These are phyloP conservation scores for Myotis vivesi DNA, from an alignment of 2,797 vertebrate species.

Conservation along the genomic window DNA sequence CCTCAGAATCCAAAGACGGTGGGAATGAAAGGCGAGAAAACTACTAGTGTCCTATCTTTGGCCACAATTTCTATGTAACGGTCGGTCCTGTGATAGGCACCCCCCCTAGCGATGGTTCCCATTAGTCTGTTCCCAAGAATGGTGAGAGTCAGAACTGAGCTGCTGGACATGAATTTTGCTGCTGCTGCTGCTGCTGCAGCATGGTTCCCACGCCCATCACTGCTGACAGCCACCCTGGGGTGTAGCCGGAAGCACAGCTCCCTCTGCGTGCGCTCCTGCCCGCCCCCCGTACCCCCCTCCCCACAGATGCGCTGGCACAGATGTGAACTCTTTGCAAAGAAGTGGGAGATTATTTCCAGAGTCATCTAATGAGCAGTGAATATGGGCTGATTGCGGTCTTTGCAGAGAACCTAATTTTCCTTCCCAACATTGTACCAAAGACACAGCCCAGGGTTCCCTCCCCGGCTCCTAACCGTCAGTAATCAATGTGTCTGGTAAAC, in stretches of 20 bases:
- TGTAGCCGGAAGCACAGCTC: not conserved
- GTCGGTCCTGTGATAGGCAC: not conserved
- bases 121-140: rapidly evolving
- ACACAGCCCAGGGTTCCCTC: not conserved
- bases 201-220: not conserved
- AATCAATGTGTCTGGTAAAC: constrained; percentile 71
- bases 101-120: rapidly evolving
- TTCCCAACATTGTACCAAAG: not conserved
- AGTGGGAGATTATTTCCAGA: constrained; percentile 36
- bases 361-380: constrained; percentile 65
- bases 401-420: constrained; percentile 28
- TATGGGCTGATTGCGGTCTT: constrained; percentile 62
- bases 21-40: not conserved
- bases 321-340: constrained; percentile 51
- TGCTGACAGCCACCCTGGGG: not conserved
- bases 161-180: not conserved
- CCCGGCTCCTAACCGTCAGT: constrained; percentile 20
- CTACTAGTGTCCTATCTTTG: not conserved
- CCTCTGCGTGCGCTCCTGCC: not conserved
- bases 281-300: not conserved
- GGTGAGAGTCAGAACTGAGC: not conserved
- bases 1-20: not conserved
- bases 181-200: not conserved
- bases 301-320: constrained; percentile 48
- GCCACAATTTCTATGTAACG: not conserved